Evolutionary conservation across 2,888 invertebrate genomes (phyloP).

Genomic region (Cheilosia vernalis): DNA sequence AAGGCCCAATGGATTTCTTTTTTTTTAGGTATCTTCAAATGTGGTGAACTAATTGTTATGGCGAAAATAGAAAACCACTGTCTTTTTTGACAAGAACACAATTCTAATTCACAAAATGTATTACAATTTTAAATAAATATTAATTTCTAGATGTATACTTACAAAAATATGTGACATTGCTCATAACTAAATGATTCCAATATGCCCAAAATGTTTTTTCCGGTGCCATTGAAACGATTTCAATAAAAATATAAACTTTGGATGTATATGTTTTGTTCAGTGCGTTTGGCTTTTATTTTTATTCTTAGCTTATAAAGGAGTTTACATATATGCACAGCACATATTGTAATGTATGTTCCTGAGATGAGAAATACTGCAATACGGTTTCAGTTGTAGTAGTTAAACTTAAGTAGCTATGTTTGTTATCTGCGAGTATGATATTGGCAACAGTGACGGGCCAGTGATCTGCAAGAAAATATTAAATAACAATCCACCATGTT

Average conservation of each 20-base stretch:
- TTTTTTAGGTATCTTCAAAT: too few relatives aligned
- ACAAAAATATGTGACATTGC: conserved; percentile 83
- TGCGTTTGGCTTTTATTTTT: conserved; percentile 22
- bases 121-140: neutral
- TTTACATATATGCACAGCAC: neutral
- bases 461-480: conserved; percentile 44
- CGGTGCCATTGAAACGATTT: conserved; percentile 79
- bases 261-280: conserved; percentile 37
- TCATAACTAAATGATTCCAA: conserved; percentile 82
- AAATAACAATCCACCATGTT: neutral
- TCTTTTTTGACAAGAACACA: too few relatives aligned
- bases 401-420: neutral
- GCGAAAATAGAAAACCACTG: too few relatives aligned
- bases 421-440: conserved; percentile 36
- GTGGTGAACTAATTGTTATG: too few relatives aligned
- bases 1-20: too few relatives aligned
- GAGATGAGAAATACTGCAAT: conserved; percentile 36
- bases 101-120: too few relatives aligned
- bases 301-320: conserved; percentile 23
- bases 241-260: conserved; percentile 1
- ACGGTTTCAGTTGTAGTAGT: neutral
- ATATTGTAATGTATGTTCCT: conserved; percentile 44
- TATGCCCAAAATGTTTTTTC: conserved; percentile 82
- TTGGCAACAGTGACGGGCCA: conserved; percentile 1
- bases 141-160: conserved; percentile 78